These are phyloP conservation scores for Thera britannica DNA, from an alignment of 2,888 invertebrate species.

Conservation along the genomic window DNA sequence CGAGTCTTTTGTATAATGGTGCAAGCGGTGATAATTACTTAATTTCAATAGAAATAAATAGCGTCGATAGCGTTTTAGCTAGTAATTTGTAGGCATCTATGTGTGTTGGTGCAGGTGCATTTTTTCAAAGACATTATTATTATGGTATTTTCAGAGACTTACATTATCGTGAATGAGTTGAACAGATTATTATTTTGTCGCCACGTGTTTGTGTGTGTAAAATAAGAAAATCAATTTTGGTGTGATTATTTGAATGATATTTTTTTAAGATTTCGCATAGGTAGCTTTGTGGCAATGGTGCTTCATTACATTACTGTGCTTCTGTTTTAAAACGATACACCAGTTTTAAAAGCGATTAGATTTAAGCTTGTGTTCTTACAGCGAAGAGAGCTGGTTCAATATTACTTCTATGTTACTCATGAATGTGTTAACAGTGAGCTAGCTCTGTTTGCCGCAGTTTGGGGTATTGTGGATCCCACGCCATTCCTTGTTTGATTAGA, in stretches of 20 bases:
- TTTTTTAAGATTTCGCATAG: conserved; percentile 14
- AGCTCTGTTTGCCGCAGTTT: conserved; percentile 23
- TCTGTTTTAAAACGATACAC: conserved; percentile 16
- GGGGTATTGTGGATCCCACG: conserved; percentile 25
- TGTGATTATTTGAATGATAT: conserved; percentile 27
- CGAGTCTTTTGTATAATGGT: neutral
- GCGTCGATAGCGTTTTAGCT: neutral
- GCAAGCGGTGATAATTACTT: neutral
- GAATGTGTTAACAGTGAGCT: conserved; percentile 3
- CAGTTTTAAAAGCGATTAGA: conserved; percentile 11
- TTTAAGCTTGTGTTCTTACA: conserved; percentile 19
- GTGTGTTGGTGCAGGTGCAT: conserved; percentile 10
- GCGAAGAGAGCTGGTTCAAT: conserved; percentile 8
- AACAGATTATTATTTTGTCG: conserved; percentile 11
- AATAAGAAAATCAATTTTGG: conserved; percentile 23
- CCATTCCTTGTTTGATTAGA: conserved; percentile 34
- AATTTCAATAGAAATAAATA: neutral
- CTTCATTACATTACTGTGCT: conserved; percentile 13
- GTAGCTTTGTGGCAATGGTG: conserved; percentile 30
- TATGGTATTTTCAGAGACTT: conserved; percentile 14
- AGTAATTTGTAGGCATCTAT: neutral
- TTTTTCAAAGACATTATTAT: conserved; percentile 21
- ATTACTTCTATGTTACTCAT: neutral
- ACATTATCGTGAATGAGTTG: conserved; percentile 22
- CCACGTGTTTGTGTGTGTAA: conserved; percentile 18